Conservation (phyloP, 1,140 invertebrate genomes). For the Aphelenchoides avenae region DNA sequence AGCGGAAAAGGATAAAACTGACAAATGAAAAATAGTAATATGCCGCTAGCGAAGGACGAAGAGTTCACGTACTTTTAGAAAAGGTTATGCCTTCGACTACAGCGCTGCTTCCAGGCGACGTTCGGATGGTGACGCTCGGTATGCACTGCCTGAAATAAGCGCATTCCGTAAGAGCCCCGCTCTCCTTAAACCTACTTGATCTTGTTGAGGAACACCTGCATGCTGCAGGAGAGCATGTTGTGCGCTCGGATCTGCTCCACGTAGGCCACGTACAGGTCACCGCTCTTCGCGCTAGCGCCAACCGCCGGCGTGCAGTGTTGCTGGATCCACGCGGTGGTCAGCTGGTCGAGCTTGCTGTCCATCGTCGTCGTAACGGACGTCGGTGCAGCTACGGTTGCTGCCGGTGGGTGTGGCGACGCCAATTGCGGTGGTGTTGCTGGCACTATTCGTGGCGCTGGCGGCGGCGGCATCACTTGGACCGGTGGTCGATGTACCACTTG, state of each 20-base stretch:
- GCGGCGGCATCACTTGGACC: no score
- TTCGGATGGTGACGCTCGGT: no score
- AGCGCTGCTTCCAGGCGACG: no score
- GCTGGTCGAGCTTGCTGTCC: slow-evolving; percentile 22
- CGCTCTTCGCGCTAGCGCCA: slow-evolving; percentile 8
- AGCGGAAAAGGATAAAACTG: no score
- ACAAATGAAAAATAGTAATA: no score
- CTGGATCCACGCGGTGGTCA: slow-evolving; percentile 38
- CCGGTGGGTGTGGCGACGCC: slow-evolving; percentile 58
- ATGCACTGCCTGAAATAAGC: no score
- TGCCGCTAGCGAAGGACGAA: no score
- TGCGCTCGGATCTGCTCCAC: slow-evolving; percentile 42
- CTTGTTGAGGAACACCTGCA: slow-evolving; percentile 32
- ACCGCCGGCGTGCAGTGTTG: slow-evolving; percentile 25
- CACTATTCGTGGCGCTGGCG: no score
- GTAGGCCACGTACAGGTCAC: slow-evolving; percentile 43
- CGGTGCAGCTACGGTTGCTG: slow-evolving; percentile 16
- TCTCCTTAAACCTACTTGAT: slow-evolving; percentile 33
- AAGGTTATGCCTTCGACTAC: no score
- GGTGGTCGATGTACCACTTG: no score
- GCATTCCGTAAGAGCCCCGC: no score
- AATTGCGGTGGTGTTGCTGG: neutral
- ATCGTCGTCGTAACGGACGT: slow-evolving; percentile 7
- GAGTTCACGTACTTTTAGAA: no score
- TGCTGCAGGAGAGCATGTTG: slow-evolving; percentile 28